Base-by-base conservation (phyloP, 2,797 vertebrate genomes). In the Vespertilio murinus region DNA sequence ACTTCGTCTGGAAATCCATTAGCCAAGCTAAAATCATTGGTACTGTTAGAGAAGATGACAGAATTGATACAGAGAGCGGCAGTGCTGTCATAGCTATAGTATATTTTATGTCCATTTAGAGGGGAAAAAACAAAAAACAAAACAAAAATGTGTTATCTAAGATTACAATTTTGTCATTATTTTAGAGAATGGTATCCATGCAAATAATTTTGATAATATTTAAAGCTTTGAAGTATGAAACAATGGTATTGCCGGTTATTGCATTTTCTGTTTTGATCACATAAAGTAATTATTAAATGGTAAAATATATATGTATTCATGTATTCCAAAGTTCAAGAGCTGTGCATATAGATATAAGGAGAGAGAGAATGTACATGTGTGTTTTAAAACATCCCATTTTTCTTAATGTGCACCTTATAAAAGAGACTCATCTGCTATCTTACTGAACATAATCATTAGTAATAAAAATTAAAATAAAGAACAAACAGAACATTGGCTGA, bases 401-500 rank as follows among this genome's bases (percentile, higher is more conserved):
- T 16, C 8, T 67, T 73, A 49, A 74, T 70, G 23, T 3, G 1
- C 1, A 49, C 38, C 25, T 77, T 64, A 5, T 40, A 59, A 78
- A 79, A 71, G 6, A 65, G 2, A 33, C 8, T 78, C 38, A 6
- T 45, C 47, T 8, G 14, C 8, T 18, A 77, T 17, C 4, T 6
- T 80, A 18, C 0, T 28, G 8, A 86, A 45, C 61, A 20, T 71
- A 65, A 80, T 5, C 1, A 35, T 85, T 91, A 70, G 4, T 45
- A 92, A 71, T 33, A 45, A 87, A 95, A 93, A 65, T 71, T 77
- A 75, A 90, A 80, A 75, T 54, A 82, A 71, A 87, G 1, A 86
- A 52, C 5, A 67, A 85, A 25, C 0, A 20, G 18, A 84, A 40
- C 30, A 56, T 25, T 91, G 40, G 22, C n/a, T 87, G 28, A 86